Evolutionary conservation across 2,113 vertebrate genomes (phyloP), one percentile per base, ranked within the genome.

Genomic region (Gallinago paraguaiae): DNA sequence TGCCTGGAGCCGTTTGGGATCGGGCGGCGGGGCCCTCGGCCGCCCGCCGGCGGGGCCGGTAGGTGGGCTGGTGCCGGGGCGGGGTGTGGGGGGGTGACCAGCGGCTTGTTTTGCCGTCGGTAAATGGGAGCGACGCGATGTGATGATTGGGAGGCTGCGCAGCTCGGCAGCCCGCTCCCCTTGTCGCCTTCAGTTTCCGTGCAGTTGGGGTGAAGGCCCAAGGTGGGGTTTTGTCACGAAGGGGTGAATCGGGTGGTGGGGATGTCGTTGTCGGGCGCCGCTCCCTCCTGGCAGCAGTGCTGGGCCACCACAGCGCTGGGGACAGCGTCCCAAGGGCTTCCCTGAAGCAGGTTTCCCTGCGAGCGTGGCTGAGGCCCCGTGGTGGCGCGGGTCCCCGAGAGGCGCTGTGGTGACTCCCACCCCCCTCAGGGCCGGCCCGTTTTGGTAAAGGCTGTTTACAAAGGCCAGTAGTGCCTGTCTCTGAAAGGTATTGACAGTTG

Each of bases 341-440:
- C 27, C 71, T 13, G 1, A 0, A 57, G 22, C 43, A 1, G 24
- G 43, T 17, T 11, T 27, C 67, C 33, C 18, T 3, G 6, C 2
- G 0, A 31, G 13, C 22, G 22, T 1, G 12, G 7, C 89, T 2
- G 80, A 4, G 63, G 67, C 48, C 17, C 68, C 20, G 0, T 3
- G 59, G 33, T 2, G 5, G 13, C 43, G 0, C 31, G 2, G 57
- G 13, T 13, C 2, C n/a, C 69, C 3, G 11, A 20, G 20, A n/a
- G 33, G 61, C 23, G 6, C 50, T 9, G 35, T 6, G 31, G 33
- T 18, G 3, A 5, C 27, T 28, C 24, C 41, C 41, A 43, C 12
- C 28, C 4, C 33, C 9, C 9, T 3, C 19, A 0, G 10, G 4
- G 31, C 45, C 17, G 24, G 5, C 59, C 46, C 12, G 7, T 7